Evolutionary conservation across 2,888 invertebrate genomes (phyloP).

Genomic region (Acrocera orbiculus): DNA sequence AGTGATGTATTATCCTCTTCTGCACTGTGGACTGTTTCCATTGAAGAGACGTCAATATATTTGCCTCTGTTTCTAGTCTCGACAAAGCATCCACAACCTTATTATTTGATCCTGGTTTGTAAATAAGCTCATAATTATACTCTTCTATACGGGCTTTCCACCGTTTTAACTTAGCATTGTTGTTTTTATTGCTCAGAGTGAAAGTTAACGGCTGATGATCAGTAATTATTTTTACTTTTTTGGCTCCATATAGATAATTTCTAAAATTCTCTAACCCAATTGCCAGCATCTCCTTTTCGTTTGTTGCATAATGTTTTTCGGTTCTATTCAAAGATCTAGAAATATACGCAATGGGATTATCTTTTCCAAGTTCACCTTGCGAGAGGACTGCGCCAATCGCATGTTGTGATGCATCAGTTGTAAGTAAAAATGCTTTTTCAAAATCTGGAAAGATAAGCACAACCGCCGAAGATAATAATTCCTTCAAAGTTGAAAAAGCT

Average conservation of each 20-base stretch:
- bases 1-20: slow-evolving; percentile 8
- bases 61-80: slow-evolving; percentile 2
- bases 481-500: no score
- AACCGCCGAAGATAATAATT: no score
- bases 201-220: slow-evolving; percentile 11
- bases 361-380: slow-evolving; percentile 2
- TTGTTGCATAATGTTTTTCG: slow-evolving; percentile 11
- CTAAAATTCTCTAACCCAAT: slow-evolving; percentile 7
- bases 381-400: slow-evolving; percentile 2
- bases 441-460: slow-evolving; percentile 1
- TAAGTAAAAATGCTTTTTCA: slow-evolving; percentile 2
- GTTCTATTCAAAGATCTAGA: slow-evolving; percentile 5
- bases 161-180: slow-evolving; percentile 10
- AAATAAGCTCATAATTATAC: slow-evolving; percentile 8
- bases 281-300: slow-evolving; percentile 9
- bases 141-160: slow-evolving; percentile 10
- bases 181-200: slow-evolving; percentile 3
- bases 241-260: slow-evolving; percentile 10
- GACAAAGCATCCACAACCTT: slow-evolving; percentile 8
- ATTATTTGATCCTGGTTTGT: slow-evolving; percentile 10
- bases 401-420: slow-evolving; percentile 4
- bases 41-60: not conserved
- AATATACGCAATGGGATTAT: slow-evolving; percentile 1
- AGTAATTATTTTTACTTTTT: slow-evolving; percentile 9
- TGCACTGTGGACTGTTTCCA: slow-evolving; percentile 9